Evolutionary conservation across 2,888 invertebrate species (phyloP).

Genomic region (Plagodis pulveraria): DNA sequence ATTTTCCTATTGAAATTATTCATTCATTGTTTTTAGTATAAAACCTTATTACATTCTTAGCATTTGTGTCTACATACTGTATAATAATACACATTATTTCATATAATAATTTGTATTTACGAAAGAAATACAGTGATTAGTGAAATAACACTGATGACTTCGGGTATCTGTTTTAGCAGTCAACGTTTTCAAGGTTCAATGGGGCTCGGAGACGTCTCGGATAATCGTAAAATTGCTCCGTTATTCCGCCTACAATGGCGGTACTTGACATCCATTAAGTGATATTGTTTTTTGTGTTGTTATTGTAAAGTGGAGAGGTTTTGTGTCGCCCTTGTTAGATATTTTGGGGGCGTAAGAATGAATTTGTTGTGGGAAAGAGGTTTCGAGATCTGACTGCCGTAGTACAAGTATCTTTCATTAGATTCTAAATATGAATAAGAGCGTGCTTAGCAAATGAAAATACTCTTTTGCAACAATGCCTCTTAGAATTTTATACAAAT

Average conservation of each 20-base stretch:
- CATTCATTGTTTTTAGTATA: too few relatives aligned
- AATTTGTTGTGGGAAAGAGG: slow-evolving; percentile 9
- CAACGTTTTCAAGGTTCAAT: slow-evolving; percentile 45
- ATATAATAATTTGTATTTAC: too few relatives aligned
- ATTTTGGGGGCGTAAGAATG: slow-evolving; percentile 20
- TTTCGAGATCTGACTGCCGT: slow-evolving; percentile 1
- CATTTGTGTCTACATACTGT: too few relatives aligned
- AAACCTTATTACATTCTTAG: too few relatives aligned
- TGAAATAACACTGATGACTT: too few relatives aligned
- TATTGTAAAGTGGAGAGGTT: slow-evolving; percentile 27
- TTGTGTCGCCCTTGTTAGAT: slow-evolving; percentile 17
- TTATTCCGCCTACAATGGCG: slow-evolving; percentile 41
- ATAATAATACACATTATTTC: too few relatives aligned
- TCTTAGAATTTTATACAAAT: too few relatives aligned
- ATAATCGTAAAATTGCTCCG: slow-evolving; percentile 57
- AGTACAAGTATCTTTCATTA: not conserved
- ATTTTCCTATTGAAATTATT: too few relatives aligned
- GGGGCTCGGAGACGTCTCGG: slow-evolving; percentile 40
- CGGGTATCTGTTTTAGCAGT: not conserved
- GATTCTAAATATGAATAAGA: too few relatives aligned
- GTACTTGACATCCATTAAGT: slow-evolving; percentile 37
- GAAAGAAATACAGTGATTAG: too few relatives aligned
- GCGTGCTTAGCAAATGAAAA: too few relatives aligned
- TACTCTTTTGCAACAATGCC: too few relatives aligned
- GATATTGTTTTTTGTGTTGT: slow-evolving; percentile 39